Evolutionary conservation across 2,888 invertebrate species (phyloP).

Genomic region (Trichogramma dendrolimi): DNA sequence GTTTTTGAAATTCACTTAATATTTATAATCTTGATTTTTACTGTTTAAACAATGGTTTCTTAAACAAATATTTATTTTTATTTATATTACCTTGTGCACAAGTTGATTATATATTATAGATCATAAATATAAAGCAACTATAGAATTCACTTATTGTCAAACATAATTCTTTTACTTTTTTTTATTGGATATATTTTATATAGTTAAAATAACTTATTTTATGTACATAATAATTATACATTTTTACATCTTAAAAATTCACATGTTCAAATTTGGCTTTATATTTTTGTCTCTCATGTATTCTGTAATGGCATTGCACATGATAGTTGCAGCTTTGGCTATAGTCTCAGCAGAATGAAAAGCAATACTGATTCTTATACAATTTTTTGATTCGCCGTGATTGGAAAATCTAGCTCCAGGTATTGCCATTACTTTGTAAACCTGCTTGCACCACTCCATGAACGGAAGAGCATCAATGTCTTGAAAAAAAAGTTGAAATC

Average conservation of each 20-base stretch:
- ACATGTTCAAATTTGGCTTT: background rate
- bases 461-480: conserved; percentile 49
- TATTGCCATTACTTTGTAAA: conserved; percentile 53
- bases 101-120: no score
- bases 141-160: background rate
- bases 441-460: conserved; percentile 48
- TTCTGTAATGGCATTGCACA: conserved; percentile 44
- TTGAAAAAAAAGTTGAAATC: conserved; percentile 21
- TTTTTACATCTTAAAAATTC: conserved; percentile 19
- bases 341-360: conserved; percentile 52
- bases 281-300: conserved; percentile 8
- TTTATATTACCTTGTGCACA: no score
- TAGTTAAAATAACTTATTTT: background rate
- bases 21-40: no score
- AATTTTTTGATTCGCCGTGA: conserved; percentile 46
- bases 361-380: conserved; percentile 54
- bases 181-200: background rate
- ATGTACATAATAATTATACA: background rate
- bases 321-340: conserved; percentile 42
- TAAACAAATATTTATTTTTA: no score
- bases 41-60: no score
- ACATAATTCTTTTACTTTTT: conserved; percentile 1
- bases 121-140: no score
- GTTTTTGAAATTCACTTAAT: no score
- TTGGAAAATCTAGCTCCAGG: conserved; percentile 52